Evolutionary conservation across 2,113 vertebrate species (phyloP), one percentile per base, ranked within the genome.

Genomic region (Seriola quinqueradiata): DNA sequence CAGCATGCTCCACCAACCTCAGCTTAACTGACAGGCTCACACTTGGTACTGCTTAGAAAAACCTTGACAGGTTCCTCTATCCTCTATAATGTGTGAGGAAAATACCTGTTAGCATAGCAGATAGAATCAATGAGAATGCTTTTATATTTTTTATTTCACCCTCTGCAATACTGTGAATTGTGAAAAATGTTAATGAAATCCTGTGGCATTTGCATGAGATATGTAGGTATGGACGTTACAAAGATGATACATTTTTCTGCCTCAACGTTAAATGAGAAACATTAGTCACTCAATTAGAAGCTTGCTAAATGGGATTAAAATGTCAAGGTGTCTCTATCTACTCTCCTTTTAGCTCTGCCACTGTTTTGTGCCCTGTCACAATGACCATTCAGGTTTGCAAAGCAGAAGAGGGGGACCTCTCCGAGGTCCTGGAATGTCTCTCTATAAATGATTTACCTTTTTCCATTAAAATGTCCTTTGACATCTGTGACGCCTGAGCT

Each of bases 381-480:
- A 59, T n/a, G n/a, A 32, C 28, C 16, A 60, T 72, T 86, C 40
- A 38, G 66, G 73, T 82, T 78, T 66, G 19, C 63, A 83, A 4
- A 82, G 50, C 25, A 32, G 50, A 79, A 54, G 13, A 66, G 0
- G 16, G 19, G 40, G 65, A 75, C 73, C 74, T 40, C 34, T 79
- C 64, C 69, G 58, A 64, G 81, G 54, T 63, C 38, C 52, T 52
- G 82, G 70, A 91, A 74, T 60, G 58, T 85, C 42, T 83, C 77
- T 86, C 83, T 84, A 92, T 95, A 42, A 92, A 95, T 91, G 32
- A 95, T 95, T 92, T 65, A 95, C 60, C 25, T 25, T 71, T 85
- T 89, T 92, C 90, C 92, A 94, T 95, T 95, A 94, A 94, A 92
- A 83, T 90, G 92, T 95, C 94, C 82, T 88, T 59, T 81, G 89